A percentile compares a stretch with the other conserved stretches of the same genome.
Conservation (phyloP, 2,888 invertebrate species). For the Fragum fragum region DNA sequence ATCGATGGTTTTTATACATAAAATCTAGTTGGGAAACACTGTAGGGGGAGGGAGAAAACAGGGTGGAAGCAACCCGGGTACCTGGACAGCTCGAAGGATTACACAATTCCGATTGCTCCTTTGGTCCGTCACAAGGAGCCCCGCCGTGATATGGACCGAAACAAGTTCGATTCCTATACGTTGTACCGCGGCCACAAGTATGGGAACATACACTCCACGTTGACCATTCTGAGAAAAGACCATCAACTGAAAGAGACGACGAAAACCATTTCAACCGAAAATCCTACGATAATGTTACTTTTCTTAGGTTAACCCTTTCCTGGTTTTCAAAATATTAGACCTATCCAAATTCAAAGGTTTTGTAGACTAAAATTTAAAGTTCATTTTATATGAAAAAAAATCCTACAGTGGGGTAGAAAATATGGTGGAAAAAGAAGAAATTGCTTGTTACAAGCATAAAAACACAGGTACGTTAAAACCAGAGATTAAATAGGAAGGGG, state of each 20-base stretch:
- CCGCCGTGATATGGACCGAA: conserved; percentile 73
- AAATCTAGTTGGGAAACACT: background rate
- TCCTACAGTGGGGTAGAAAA: no score
- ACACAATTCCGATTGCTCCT: conserved; percentile 68
- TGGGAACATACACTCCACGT: conserved; percentile 74
- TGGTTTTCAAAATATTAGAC: no score
- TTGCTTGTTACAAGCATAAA: no score
- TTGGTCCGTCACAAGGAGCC: conserved; percentile 69
- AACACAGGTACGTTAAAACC: no score
- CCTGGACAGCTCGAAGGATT: conserved; percentile 79
- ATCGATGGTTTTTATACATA: background rate
- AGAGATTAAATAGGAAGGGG: no score
- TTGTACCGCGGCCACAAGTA: conserved; percentile 77
- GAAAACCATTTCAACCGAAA: no score
- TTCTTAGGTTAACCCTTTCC: no score
- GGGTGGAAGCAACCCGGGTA: conserved; percentile 42
- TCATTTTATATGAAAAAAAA: no score
- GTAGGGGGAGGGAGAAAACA: background rate
- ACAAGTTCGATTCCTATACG: conserved; percentile 67
- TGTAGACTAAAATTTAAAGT: no score
- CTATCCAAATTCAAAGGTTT: no score
- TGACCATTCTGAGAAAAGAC: conserved; percentile 73
- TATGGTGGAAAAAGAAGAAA: no score
- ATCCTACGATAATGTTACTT: no score
- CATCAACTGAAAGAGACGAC: conserved; percentile 79